Percentiles rank a stretch among this genome's conserved stretches.
phyloP scores from a whole-genome alignment of 2,113 vertebrate species.

The Empidonax alnorum region DNA sequence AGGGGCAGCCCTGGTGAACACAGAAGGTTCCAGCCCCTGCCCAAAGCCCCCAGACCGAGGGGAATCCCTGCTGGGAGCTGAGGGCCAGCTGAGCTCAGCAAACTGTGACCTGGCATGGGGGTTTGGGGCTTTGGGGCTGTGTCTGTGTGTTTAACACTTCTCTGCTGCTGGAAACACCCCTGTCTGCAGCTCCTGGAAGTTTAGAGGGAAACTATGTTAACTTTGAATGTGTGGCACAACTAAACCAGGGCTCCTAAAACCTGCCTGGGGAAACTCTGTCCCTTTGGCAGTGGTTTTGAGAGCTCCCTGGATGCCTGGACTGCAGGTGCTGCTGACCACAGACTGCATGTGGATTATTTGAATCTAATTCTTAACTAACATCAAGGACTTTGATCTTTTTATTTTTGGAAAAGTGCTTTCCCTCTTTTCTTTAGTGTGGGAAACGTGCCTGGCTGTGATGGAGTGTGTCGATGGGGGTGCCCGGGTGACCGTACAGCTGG shows the following conservation, averaged over 20 bases:
- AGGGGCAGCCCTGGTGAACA: not conserved
- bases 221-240: not conserved
- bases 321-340: not conserved
- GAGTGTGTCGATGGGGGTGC: not conserved
- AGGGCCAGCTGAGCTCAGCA: not conserved
- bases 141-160: not conserved
- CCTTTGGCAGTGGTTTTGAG: not conserved
- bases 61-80: not conserved
- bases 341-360: not conserved
- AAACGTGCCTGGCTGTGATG: not conserved
- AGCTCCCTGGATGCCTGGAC: not conserved
- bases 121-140: not conserved
- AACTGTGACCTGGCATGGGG: not conserved
- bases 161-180: not conserved
- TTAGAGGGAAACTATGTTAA: not conserved
- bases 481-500: not conserved
- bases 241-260: not conserved
- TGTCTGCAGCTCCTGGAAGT: not conserved
- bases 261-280: not conserved
- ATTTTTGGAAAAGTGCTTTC: not conserved
- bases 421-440: not conserved
- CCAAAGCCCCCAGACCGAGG: no score
- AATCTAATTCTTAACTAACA: not conserved
- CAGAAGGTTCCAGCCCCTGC: not conserved
- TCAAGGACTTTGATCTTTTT: not conserved